Base-by-base conservation (phyloP, 2,797 vertebrate genomes). In the Eupleurogrammus muticus region DNA sequence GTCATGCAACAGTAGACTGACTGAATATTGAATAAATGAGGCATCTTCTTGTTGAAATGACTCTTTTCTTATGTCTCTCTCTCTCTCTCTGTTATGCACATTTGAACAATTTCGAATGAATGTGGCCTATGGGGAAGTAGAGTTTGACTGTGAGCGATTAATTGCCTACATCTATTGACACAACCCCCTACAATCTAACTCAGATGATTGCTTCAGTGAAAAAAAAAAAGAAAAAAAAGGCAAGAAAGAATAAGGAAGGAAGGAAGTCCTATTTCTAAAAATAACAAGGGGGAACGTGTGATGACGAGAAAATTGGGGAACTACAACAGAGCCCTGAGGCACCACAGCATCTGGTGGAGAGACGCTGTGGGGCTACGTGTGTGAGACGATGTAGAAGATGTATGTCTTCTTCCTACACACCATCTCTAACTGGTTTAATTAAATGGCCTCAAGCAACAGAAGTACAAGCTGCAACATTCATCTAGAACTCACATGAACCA, bases 221-320 rank as follows among this genome's bases (percentile, higher is more conserved):
- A 44, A 59, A 11, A 38, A 13, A 14, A 42, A 16, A 17, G 5
- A 42, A 42, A 42, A 16, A 17, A 1, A 42, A 16, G n/a, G n/a
- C n/a, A n/a, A n/a, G n/a, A n/a, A n/a, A n/a, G n/a, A n/a, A n/a
- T n/a, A n/a, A 71, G 66, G 34, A 54, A 28, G 46, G 50, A 73
- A 81, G 64, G 54, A 85, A 82, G 60, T 69, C 6, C 35, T 13
- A 5, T 13, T 42, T 72, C 57, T 75, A 69, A 73, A 82, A 79
- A 73, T 81, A 79, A 69, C n/a, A 14, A 1, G 53, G 74, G 74
- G 66, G 80, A 80, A 66, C 16, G 16, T n/a, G 49, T 20, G 28
- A 57, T 19, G 19, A 24, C n/a, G 40, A 50, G 51, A 72, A 75
- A 66, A 70, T 35, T 52, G 4, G 14, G 28, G 51, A 77, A 68